Percentiles rank a stretch among this genome's conserved stretches.
Evolutionary conservation across 2,113 vertebrate species (phyloP).

Genomic region (Lontra canadensis): DNA sequence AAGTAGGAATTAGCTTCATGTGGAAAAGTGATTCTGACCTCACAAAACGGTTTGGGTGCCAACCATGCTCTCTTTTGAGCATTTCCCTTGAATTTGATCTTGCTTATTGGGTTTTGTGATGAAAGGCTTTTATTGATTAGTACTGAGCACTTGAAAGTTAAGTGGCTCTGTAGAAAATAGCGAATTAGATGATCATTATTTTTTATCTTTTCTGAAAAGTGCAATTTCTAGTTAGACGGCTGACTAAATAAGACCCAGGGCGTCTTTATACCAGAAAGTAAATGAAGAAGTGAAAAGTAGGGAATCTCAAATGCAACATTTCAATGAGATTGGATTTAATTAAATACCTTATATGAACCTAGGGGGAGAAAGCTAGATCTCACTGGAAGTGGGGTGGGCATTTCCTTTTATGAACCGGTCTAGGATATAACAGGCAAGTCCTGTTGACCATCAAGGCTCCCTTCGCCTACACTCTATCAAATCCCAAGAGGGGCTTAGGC

Average conservation of each 20-base stretch:
- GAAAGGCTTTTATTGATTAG: slow-evolving; percentile 80
- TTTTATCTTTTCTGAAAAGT: slow-evolving; percentile 79
- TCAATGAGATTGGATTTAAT: slow-evolving; percentile 56
- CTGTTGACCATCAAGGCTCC: not conserved
- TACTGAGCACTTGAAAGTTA: slow-evolving; percentile 73
- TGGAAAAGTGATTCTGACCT: slow-evolving; percentile 64
- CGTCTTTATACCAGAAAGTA: slow-evolving; percentile 43
- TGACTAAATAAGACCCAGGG: slow-evolving; percentile 68
- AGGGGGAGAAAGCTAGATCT: not conserved
- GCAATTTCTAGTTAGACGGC: slow-evolving; percentile 71
- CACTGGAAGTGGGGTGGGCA: not conserved
- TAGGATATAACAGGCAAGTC: no score
- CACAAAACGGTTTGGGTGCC: slow-evolving; percentile 66
- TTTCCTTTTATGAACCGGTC: not conserved
- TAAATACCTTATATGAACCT: slow-evolving; percentile 43
- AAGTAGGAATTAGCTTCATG: slow-evolving; percentile 56
- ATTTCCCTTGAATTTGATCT: slow-evolving; percentile 75
- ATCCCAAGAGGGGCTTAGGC: not conserved
- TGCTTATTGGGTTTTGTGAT: slow-evolving; percentile 78
- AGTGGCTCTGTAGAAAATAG: slow-evolving; percentile 78
- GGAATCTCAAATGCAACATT: slow-evolving; percentile 52
- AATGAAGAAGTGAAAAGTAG: slow-evolving; percentile 49
- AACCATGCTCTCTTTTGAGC: slow-evolving; percentile 62
- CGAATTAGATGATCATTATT: slow-evolving; percentile 80
- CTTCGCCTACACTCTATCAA: not conserved